A percentile compares a stretch with the other conserved stretches of the same genome.
Evolutionary conservation across 2,797 vertebrate genomes (phyloP).

Genomic region (Hypotaenidia okinawae): DNA sequence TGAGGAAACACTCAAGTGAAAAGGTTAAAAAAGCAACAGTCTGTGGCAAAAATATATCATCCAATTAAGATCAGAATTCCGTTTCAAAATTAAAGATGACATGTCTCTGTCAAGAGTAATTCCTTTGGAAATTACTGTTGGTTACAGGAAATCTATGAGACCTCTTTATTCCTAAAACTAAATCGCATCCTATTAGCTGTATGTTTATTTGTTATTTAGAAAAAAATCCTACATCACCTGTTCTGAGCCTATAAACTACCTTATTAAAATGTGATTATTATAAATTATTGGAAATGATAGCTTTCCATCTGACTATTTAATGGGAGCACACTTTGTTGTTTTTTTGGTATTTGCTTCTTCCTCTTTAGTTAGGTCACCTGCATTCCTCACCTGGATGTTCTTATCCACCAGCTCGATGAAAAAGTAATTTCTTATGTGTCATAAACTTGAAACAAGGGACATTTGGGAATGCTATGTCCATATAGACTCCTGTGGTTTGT

Average conservation of each 20-base stretch:
- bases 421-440: not conserved
- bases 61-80: slow-evolving; percentile 6
- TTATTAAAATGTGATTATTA: slow-evolving; percentile 52
- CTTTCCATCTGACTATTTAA: not conserved
- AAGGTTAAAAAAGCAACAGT: not conserved
- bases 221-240: not conserved
- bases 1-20: not conserved
- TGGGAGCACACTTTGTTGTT: not conserved
- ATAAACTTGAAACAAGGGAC: not conserved
- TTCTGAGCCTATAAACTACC: not conserved
- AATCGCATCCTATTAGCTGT: slow-evolving; percentile 4
- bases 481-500: not conserved
- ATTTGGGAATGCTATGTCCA: not conserved
- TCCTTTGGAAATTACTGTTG: slow-evolving; percentile 24
- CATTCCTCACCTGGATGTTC: not conserved
- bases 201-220: slow-evolving; percentile 13
- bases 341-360: not conserved
- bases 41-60: not conserved
- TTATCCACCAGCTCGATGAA: not conserved
- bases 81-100: slow-evolving; percentile 26
- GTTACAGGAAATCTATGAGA: slow-evolving; percentile 5
- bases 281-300: slow-evolving; percentile 17
- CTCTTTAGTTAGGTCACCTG: not conserved
- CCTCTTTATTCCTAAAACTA: not conserved
- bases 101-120: slow-evolving; percentile 14